These are phyloP conservation scores for Elaeidobius kamerunicus DNA, from an alignment of 2,888 invertebrate genomes.

Conservation along the genomic window DNA sequence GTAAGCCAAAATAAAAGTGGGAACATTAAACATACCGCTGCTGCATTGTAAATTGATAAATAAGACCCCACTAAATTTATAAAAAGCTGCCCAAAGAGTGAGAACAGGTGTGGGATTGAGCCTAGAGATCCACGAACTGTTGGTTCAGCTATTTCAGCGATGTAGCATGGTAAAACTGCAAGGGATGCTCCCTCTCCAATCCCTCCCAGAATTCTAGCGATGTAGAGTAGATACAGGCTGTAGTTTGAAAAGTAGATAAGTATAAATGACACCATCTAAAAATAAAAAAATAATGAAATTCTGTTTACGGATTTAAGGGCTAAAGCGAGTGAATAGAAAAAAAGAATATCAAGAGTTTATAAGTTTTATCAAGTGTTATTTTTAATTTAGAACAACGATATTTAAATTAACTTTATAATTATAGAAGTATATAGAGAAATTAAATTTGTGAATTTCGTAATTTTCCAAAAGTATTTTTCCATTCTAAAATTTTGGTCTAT, in stretches of 20 bases:
- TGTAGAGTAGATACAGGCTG: constrained; percentile 18
- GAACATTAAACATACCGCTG: constrained; percentile 33
- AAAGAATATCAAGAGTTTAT: too few species aligned
- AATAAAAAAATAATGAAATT: constrained; percentile 5
- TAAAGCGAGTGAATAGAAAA: not conserved
- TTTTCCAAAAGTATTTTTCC: too few species aligned
- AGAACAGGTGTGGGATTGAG: constrained; percentile 15
- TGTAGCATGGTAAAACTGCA: constrained; percentile 37
- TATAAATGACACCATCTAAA: constrained; percentile 20
- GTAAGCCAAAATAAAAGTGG: constrained; percentile 37
- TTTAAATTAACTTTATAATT: too few species aligned
- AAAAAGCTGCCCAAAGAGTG: constrained; percentile 16
- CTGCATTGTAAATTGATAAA: constrained; percentile 32
- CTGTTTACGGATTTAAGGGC: not conserved
- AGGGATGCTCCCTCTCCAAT: constrained; percentile 37
- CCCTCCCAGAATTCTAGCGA: constrained; percentile 34
- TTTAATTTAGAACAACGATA: too few species aligned
- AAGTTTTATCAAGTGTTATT: too few species aligned
- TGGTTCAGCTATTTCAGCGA: constrained; percentile 39
- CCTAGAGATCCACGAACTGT: constrained; percentile 37
- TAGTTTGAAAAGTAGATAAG: constrained; percentile 23
- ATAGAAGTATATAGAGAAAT: too few species aligned
- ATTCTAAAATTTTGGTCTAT: too few species aligned
- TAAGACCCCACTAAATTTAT: constrained; percentile 40
- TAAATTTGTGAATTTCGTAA: too few species aligned